Percentiles rank a stretch among this genome's conserved stretches.
Conservation (phyloP, 1,140 invertebrate species). For the Bombus impatiens region DNA sequence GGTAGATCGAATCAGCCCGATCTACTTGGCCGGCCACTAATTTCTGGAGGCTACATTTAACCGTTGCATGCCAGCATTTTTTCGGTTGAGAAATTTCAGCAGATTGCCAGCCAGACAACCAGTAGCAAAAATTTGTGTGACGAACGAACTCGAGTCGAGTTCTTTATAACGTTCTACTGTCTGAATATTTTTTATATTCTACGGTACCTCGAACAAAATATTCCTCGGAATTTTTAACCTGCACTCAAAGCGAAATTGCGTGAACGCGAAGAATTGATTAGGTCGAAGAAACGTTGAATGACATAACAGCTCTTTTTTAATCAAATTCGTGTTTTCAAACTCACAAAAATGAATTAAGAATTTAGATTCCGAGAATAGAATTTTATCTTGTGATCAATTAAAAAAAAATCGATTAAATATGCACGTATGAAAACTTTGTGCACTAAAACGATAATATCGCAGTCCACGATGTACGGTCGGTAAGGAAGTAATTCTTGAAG, state of each 20-base stretch:
- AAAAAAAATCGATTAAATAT: too few species aligned
- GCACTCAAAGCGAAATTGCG: background rate
- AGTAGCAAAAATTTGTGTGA: slow-evolving; percentile 26
- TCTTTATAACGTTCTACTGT: too few species aligned
- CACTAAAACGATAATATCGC: background rate
- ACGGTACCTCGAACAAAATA: background rate
- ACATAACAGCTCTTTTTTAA: too few species aligned
- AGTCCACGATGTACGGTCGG: background rate
- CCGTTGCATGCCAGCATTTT: background rate
- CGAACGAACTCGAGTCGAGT: background rate
- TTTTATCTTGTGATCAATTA: too few species aligned
- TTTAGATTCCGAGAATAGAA: too few species aligned
- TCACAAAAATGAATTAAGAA: too few species aligned
- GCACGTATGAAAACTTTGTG: background rate
- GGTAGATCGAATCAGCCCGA: background rate
- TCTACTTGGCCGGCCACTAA: background rate
- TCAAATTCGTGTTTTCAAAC: too few species aligned
- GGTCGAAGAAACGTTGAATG: too few species aligned
- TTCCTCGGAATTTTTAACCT: background rate
- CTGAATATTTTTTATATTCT: background rate
- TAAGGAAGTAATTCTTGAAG: too few species aligned
- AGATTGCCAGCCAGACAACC: background rate
- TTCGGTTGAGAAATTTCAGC: slow-evolving; percentile 16
- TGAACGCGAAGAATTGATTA: background rate
- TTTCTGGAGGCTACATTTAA: slow-evolving; percentile 10